phyloP scores from a whole-genome alignment of 2,797 vertebrate genomes.

The Sebastolobus altivelis region DNA sequence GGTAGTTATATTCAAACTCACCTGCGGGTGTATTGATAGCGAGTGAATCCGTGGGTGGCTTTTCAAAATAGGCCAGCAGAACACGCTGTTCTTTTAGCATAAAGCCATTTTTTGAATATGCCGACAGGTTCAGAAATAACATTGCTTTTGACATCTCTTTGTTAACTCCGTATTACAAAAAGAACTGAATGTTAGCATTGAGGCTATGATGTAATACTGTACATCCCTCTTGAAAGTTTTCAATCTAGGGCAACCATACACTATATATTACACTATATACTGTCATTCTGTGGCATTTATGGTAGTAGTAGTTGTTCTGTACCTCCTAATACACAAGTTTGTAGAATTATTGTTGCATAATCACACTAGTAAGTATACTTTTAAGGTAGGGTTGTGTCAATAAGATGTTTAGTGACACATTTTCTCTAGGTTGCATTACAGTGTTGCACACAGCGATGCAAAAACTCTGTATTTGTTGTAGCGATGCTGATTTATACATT shows the following conservation, averaged over 20 bases:
- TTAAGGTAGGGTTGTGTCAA: not conserved
- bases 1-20: constrained; percentile 38
- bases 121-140: constrained; percentile 36
- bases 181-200: not conserved
- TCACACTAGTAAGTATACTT: not conserved
- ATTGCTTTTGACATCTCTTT: constrained; percentile 29
- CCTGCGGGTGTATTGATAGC: constrained; percentile 53
- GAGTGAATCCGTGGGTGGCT: constrained; percentile 62
- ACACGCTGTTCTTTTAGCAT: constrained; percentile 54
- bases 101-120: constrained; percentile 30
- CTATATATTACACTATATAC: not conserved
- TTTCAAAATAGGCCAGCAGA: constrained; percentile 70
- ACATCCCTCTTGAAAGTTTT: not conserved
- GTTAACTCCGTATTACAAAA: constrained; percentile 35
- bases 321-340: not conserved
- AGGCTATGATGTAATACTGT: not conserved
- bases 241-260: not conserved
- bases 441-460: not conserved
- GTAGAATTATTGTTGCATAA: not conserved
- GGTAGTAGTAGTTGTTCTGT: too few species aligned
- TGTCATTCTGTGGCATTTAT: not conserved
- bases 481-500: too few species aligned
- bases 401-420: not conserved
- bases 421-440: not conserved
- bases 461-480: not conserved